Evolutionary conservation across 1,140 invertebrate genomes (phyloP).

Genomic region (Drosophila nannoptera): DNA sequence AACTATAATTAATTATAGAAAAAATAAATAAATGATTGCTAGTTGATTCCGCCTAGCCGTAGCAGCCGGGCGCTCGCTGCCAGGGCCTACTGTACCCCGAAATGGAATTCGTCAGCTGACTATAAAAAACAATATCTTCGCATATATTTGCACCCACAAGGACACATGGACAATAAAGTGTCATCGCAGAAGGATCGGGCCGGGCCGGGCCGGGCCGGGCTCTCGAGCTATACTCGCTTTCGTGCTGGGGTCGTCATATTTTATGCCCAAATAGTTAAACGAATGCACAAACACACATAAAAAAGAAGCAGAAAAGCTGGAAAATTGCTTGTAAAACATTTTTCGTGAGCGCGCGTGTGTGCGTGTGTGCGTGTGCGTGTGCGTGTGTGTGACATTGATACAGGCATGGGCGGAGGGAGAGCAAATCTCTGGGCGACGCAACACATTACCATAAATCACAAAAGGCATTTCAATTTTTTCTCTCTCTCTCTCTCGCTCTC

Average conservation of each 20-base stretch:
- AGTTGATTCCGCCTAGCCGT: too few relatives aligned
- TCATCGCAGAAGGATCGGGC: too few relatives aligned
- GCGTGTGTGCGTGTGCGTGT: constrained; percentile 40
- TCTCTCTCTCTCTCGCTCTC: constrained; percentile 17
- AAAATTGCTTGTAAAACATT: constrained; percentile 78
- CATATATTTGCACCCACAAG: constrained; percentile 42
- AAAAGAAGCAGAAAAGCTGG: constrained; percentile 59
- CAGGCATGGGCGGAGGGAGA: constrained; percentile 8
- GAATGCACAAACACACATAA: constrained; percentile 63
- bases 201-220: not conserved
- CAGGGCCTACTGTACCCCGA: not conserved
- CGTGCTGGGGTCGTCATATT: constrained; percentile 53
- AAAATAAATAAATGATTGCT: too few relatives aligned
- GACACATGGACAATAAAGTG: constrained; percentile 65
- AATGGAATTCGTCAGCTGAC: constrained; percentile 29
- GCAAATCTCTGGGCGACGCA: constrained; percentile 64
- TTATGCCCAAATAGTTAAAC: constrained; percentile 72
- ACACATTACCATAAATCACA: constrained; percentile 75
- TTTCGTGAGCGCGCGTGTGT: constrained; percentile 11
- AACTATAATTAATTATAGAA: too few relatives aligned
- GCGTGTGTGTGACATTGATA: constrained; percentile 58
- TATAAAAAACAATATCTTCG: constrained; percentile 33
- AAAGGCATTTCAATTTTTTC: constrained; percentile 74
- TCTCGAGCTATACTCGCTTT: constrained; percentile 14
- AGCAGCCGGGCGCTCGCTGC: too few relatives aligned